These are phyloP conservation scores for Coranthus polyacanthus DNA, from an alignment of 2,797 vertebrate genomes.

Conservation along the genomic window DNA sequence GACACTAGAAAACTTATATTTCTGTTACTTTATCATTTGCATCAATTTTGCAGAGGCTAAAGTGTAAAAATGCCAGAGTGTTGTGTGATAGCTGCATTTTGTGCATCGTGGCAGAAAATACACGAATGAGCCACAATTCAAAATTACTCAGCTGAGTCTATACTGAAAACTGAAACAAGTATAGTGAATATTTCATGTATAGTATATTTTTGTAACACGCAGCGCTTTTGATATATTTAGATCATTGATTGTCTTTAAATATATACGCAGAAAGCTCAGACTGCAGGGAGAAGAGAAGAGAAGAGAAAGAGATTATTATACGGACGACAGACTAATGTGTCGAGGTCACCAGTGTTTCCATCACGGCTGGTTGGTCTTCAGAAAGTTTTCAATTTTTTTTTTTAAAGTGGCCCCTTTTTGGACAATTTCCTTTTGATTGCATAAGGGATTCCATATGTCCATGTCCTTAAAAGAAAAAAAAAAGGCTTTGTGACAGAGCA, in stretches of 20 bases:
- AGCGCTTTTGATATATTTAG: neutral
- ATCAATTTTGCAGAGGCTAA: conserved; percentile 42
- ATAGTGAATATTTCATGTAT: neutral
- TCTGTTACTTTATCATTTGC: conserved; percentile 44
- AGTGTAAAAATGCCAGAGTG: conserved; percentile 34
- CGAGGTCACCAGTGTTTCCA: conserved; percentile 39
- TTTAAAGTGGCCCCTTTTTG: conserved; percentile 66
- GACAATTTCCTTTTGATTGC: conserved; percentile 51
- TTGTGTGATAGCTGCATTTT: conserved; percentile 44
- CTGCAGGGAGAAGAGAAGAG: neutral
- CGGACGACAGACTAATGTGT: conserved; percentile 11
- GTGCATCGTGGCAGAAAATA: conserved; percentile 18
- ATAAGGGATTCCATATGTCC: conserved; percentile 71
- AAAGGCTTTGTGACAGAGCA: conserved; percentile 59
- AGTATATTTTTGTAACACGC: neutral
- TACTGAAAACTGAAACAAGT: neutral
- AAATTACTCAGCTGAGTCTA: conserved; percentile 16
- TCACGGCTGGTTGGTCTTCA: conserved; percentile 37
- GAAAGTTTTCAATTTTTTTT: conserved; percentile 57
- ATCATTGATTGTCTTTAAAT: neutral
- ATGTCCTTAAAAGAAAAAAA: too few species aligned
- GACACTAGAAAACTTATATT: conserved; percentile 44
- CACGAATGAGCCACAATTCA: conserved; percentile 28
- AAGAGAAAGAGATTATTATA: neutral
- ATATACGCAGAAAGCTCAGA: too few species aligned